Evolutionary conservation across 2,113 vertebrate species (phyloP).

Genomic region (Manacus vitellinus): DNA sequence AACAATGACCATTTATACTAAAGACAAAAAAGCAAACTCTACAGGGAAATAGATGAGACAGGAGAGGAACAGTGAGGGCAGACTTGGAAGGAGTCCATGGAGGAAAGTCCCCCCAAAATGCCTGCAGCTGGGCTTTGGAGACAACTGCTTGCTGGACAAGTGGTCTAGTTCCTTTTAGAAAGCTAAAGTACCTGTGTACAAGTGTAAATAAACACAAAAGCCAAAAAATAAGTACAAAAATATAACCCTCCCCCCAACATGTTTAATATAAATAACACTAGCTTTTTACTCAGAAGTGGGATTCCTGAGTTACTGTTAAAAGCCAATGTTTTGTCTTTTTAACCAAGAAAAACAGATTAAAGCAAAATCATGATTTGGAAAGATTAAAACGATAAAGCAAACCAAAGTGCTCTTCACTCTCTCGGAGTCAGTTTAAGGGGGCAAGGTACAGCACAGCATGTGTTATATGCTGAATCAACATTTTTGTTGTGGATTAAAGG

Average conservation of each 20-base stretch:
- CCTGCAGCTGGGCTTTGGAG: not conserved
- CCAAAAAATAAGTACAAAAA: not conserved
- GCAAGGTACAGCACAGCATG: not conserved
- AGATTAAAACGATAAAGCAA: not conserved
- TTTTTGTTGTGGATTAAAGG: not conserved
- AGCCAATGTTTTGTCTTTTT: not conserved
- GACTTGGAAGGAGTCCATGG: not conserved
- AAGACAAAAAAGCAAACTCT: slow-evolving; percentile 5
- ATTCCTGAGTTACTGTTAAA: not conserved
- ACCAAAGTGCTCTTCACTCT: not conserved
- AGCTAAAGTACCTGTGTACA: not conserved
- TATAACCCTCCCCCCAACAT: fast-evolving
- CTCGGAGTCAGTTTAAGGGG: not conserved
- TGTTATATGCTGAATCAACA: not conserved
- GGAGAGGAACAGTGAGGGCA: not conserved
- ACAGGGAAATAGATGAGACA: not conserved
- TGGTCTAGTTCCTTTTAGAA: not conserved
- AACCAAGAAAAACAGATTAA: fast-evolving
- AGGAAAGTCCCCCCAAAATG: not conserved
- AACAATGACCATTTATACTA: not conserved
- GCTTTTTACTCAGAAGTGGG: not conserved
- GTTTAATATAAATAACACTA: not conserved
- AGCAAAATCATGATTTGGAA: not conserved
- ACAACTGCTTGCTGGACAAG: not conserved
- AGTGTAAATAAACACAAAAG: not conserved